These are phyloP conservation scores for Chaenocephalus aceratus DNA, from an alignment of 2,113 vertebrate species.

Conservation along the genomic window DNA sequence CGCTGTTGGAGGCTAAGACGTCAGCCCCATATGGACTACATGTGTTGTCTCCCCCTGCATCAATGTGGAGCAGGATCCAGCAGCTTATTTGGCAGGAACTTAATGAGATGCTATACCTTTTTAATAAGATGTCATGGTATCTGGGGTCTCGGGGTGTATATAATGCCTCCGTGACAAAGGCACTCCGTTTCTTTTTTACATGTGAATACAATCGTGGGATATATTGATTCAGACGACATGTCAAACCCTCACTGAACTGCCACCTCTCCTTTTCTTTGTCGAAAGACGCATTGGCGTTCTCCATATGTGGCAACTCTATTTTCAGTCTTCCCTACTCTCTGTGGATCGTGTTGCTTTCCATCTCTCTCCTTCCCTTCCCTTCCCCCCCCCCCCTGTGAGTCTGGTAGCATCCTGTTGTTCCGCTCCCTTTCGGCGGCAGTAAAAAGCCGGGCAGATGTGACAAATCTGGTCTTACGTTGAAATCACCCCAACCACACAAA, in stretches of 20 bases:
- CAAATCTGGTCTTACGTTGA: constrained; percentile 79
- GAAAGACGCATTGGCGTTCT: constrained; percentile 42
- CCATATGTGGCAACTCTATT: constrained; percentile 58
- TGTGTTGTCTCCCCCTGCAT: constrained; percentile 69
- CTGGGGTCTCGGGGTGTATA: constrained; percentile 58
- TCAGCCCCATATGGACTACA: constrained; percentile 76
- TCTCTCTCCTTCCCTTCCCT: constrained; percentile 26
- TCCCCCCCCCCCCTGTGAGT: constrained; percentile 34
- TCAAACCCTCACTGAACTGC: constrained; percentile 43
- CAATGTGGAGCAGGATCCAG: constrained; percentile 47
- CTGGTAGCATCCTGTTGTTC: constrained; percentile 80
- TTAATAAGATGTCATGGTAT: constrained; percentile 76
- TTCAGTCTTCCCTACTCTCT: constrained; percentile 28
- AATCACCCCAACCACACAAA: constrained; percentile 78
- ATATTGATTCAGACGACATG: constrained; percentile 56
- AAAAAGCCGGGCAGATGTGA: constrained; percentile 80
- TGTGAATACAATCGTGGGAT: constrained; percentile 40
- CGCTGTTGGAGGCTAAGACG: constrained; percentile 27
- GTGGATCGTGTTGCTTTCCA: constrained; percentile 10
- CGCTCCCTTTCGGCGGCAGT: constrained; percentile 65
- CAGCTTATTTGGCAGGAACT: constrained; percentile 68
- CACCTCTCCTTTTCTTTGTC: constrained; percentile 29
- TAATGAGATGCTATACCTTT: constrained; percentile 78
- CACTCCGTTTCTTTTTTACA: neutral
- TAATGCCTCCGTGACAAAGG: constrained; percentile 65